A percentile compares a stretch with the other conserved stretches of the same genome.
Evolutionary conservation across 53 echinoderm and acorn worm species (phyloP).

Genomic region (Hippasteria phrygiana): DNA sequence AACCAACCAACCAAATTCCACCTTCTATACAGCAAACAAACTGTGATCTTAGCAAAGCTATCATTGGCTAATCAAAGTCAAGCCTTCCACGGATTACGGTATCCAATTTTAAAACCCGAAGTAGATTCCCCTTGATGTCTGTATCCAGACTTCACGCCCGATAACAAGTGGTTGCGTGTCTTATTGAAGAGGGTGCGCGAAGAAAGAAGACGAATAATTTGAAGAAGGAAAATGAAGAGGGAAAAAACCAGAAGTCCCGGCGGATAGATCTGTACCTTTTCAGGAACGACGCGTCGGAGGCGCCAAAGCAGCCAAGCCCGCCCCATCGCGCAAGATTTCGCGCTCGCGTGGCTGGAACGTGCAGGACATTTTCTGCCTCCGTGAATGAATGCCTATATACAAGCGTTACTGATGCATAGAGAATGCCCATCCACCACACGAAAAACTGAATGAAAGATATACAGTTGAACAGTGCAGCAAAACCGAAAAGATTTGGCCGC

Average conservation of each 20-base stretch:
- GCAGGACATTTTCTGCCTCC: slow-evolving; percentile 70
- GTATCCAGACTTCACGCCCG: neutral
- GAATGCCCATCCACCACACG: slow-evolving; percentile 14
- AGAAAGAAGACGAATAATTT: neutral
- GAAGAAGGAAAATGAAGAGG: neutral
- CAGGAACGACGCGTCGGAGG: slow-evolving; percentile 59
- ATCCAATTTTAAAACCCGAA: neutral
- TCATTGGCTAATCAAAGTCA: neutral
- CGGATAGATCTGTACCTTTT: slow-evolving; percentile 50
- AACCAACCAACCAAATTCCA: too few species aligned
- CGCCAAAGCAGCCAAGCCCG: slow-evolving; percentile 47
- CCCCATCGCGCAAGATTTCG: slow-evolving; percentile 66
- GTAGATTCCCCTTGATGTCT: neutral
- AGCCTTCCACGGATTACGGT: neutral
- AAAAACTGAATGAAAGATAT: too few species aligned
- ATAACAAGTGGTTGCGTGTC: slow-evolving; percentile 55
- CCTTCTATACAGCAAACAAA: too few species aligned
- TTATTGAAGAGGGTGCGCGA: neutral
- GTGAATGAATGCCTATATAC: slow-evolving; percentile 14
- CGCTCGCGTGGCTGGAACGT: slow-evolving; percentile 59
- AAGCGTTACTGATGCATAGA: slow-evolving; percentile 63
- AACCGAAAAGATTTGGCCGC: too few species aligned
- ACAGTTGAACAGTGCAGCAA: too few species aligned
- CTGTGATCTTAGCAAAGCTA: too few species aligned
- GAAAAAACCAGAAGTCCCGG: neutral